A percentile compares a stretch with the other conserved stretches of the same genome.
phyloP scores from a whole-genome alignment of 2,888 invertebrate genomes.

The Macaria liturata region DNA sequence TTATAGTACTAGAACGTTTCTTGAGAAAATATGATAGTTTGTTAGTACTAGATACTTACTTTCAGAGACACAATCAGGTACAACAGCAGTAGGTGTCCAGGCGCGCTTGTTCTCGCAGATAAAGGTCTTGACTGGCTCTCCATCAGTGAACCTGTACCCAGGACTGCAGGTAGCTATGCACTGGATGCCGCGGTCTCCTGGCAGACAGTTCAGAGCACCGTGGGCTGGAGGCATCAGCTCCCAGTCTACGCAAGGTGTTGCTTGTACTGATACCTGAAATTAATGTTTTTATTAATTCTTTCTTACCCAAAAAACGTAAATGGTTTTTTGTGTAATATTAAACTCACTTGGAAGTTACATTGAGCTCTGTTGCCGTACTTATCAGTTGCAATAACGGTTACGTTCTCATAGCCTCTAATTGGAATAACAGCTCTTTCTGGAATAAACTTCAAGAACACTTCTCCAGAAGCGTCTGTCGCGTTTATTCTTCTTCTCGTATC shows the following conservation, averaged over 20 bases:
- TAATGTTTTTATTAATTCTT: slow-evolving; percentile 39
- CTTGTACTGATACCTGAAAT: slow-evolving; percentile 91
- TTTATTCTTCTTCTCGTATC: slow-evolving; percentile 93
- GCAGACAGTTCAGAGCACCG: slow-evolving; percentile 93
- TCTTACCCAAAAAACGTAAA: neutral
- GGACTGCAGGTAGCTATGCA: slow-evolving; percentile 95
- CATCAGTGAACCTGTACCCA: slow-evolving; percentile 95
- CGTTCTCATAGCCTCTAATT: slow-evolving; percentile 95
- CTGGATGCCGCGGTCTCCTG: slow-evolving; percentile 91
- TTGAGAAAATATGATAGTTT: too few species aligned
- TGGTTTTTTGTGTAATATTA: neutral
- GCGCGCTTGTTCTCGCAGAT: slow-evolving; percentile 91
- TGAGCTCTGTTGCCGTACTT: slow-evolving; percentile 93
- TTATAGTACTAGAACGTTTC: too few species aligned
- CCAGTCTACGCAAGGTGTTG: slow-evolving; percentile 97
- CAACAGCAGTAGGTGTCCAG: slow-evolving; percentile 94
- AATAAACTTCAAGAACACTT: slow-evolving; percentile 91
- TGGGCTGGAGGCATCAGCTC: slow-evolving; percentile 94
- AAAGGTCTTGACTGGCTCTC: slow-evolving; percentile 93
- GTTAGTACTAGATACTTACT: too few species aligned
- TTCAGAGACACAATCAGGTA: slow-evolving; percentile 97
- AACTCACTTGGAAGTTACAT: slow-evolving; percentile 93
- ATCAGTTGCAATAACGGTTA: slow-evolving; percentile 94
- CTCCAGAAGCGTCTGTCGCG: slow-evolving; percentile 94
- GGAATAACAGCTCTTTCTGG: slow-evolving; percentile 93